Evolutionary conservation across 2,113 vertebrate genomes (phyloP).

Genomic region (Hucho hucho): DNA sequence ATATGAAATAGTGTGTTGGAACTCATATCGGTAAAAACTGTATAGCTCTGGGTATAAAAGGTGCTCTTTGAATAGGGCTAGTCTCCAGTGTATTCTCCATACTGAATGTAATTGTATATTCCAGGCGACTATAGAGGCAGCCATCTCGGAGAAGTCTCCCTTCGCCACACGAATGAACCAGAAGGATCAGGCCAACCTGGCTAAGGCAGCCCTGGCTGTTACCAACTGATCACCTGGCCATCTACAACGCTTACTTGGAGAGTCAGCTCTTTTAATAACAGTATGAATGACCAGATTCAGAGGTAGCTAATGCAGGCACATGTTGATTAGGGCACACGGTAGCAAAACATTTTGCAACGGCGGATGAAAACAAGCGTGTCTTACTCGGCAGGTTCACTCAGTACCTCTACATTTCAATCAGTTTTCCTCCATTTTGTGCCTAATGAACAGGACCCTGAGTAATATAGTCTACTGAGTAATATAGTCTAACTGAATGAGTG

Average conservation of each 20-base stretch:
- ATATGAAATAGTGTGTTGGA: no score
- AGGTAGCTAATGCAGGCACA: no score
- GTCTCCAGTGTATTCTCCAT: not conserved
- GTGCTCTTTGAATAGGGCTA: no score
- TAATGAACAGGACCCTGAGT: not conserved
- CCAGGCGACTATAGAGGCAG: slow-evolving; percentile 93
- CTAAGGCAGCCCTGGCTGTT: slow-evolving; percentile 84
- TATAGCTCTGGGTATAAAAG: no score
- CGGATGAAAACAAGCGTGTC: no score
- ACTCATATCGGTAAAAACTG: no score
- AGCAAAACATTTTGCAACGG: no score
- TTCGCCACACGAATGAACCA: slow-evolving; percentile 92
- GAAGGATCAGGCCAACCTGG: slow-evolving; percentile 94
- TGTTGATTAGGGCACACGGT: no score
- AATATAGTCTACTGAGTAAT: no score
- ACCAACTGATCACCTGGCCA: slow-evolving; percentile 95
- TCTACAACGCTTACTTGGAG: slow-evolving; percentile 89
- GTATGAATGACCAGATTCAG: not conserved
- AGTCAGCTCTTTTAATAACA: not conserved
- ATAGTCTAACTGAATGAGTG: not conserved
- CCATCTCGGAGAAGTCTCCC: slow-evolving; percentile 97
- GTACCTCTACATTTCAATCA: no score
- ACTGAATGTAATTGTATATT: not conserved
- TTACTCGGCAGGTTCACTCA: no score
- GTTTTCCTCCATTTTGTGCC: no score